Evolutionary conservation across 2,888 invertebrate species (phyloP).

Genomic region (Euplexia lucipara): DNA sequence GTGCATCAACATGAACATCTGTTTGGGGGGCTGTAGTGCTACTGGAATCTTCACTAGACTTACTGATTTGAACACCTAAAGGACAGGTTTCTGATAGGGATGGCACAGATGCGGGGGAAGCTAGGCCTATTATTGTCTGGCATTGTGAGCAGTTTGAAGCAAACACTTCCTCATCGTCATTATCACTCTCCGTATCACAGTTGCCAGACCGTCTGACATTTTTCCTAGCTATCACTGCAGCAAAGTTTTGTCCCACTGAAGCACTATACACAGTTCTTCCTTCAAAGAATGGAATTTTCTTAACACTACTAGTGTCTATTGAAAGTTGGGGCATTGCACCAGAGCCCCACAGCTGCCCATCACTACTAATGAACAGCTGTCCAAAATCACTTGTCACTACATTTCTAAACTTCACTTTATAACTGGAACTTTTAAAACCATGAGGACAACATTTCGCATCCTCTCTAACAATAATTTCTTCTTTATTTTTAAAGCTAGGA

Average conservation of each 20-base stretch:
- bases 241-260: constrained; percentile 95
- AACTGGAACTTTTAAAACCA: constrained; percentile 92
- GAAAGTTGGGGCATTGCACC: constrained; percentile 93
- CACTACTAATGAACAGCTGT: constrained; percentile 92
- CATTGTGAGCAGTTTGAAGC: constrained; percentile 93
- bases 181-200: constrained; percentile 92
- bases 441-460: constrained; percentile 92
- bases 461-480: constrained; percentile 92
- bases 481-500: constrained; percentile 89
- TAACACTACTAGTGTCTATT: constrained; percentile 91
- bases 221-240: constrained; percentile 93
- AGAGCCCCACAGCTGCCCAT: constrained; percentile 93
- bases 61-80: constrained; percentile 91
- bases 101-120: constrained; percentile 91
- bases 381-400: constrained; percentile 92
- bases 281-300: constrained; percentile 93
- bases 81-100: constrained; percentile 93
- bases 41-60: constrained; percentile 91
- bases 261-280: constrained; percentile 93
- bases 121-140: constrained; percentile 89
- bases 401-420: constrained; percentile 91
- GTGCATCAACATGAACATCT: constrained; percentile 90
- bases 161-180: constrained; percentile 92
- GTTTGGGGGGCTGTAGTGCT: constrained; percentile 91
- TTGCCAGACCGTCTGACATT: constrained; percentile 87